Evolutionary conservation across 2,797 vertebrate genomes (phyloP).

Genomic region (Microcaecilia unicolor): DNA sequence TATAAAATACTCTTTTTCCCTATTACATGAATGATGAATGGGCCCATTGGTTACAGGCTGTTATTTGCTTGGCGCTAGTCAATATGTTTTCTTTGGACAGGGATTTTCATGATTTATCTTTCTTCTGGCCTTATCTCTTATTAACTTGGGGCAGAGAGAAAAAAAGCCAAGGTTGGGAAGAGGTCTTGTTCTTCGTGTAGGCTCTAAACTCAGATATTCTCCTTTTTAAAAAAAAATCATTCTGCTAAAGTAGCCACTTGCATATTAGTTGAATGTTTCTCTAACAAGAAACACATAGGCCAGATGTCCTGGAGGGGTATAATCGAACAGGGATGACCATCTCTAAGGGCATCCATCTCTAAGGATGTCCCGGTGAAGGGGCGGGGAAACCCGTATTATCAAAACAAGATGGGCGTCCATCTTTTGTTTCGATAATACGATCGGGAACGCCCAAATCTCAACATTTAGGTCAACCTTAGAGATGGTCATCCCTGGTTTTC

Average conservation of each 20-base stretch:
- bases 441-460: too few relatives aligned
- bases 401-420: too few relatives aligned
- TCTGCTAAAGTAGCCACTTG: slow-evolving; percentile 41
- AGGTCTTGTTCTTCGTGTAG: slow-evolving; percentile 54
- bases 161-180: slow-evolving; percentile 58
- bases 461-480: too few relatives aligned
- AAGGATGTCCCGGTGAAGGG: too few relatives aligned
- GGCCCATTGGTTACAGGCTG: slow-evolving; percentile 52
- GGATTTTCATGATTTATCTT: slow-evolving; percentile 67
- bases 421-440: too few relatives aligned
- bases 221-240: slow-evolving; percentile 62
- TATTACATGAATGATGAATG: slow-evolving; percentile 69
- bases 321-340: too few relatives aligned
- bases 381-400: too few relatives aligned
- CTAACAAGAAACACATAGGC: slow-evolving; percentile 55
- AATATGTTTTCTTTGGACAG: slow-evolving; percentile 75
- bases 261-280: slow-evolving; percentile 46
- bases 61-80: slow-evolving; percentile 71
- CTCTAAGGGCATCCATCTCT: too few relatives aligned
- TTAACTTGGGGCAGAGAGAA: slow-evolving; percentile 59
- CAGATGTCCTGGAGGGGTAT: too few relatives aligned
- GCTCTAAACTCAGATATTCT: slow-evolving; percentile 50
- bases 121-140: slow-evolving; percentile 65
- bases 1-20: slow-evolving; percentile 60
- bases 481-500: too few relatives aligned